These are phyloP conservation scores for Melanotaenia parkinsoni DNA, from an alignment of 2,797 vertebrate species.

Conservation along the genomic window DNA sequence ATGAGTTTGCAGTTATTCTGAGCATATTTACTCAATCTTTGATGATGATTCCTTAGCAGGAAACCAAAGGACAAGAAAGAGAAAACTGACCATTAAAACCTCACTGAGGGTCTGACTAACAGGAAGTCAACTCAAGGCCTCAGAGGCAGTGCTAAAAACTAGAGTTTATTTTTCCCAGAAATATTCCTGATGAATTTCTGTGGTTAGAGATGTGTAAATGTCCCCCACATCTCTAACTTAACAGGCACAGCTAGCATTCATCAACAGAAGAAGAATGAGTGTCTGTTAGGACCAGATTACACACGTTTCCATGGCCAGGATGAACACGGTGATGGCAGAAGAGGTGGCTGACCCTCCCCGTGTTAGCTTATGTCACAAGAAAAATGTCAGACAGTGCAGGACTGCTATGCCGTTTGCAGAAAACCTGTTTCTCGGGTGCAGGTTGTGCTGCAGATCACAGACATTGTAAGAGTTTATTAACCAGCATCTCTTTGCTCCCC, in stretches of 20 bases:
- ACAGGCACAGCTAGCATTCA: constrained; percentile 1
- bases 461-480: neutral
- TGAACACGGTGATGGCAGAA: constrained; percentile 20
- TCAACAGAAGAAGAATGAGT: constrained; percentile 26
- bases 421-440: constrained; percentile 4
- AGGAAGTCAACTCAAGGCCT: constrained; percentile 43
- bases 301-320: constrained; percentile 59
- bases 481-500: neutral
- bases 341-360: constrained; percentile 12
- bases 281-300: constrained; percentile 51
- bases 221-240: neutral
- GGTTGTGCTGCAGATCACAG: neutral
- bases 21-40: constrained; percentile 55
- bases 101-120: constrained; percentile 50
- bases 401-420: neutral
- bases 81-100: constrained; percentile 64
- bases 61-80: constrained; percentile 40
- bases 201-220: constrained; percentile 21
- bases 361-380: constrained; percentile 9
- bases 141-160: constrained; percentile 22
- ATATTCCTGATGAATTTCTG: constrained; percentile 1
- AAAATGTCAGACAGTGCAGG: constrained; percentile 9
- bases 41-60: constrained; percentile 62
- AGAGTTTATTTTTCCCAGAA: neutral
- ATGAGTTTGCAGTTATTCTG: constrained; percentile 49